These are phyloP conservation scores for Yoshiicerus persimilis DNA, from an alignment of 1,140 invertebrate species.

Conservation along the genomic window DNA sequence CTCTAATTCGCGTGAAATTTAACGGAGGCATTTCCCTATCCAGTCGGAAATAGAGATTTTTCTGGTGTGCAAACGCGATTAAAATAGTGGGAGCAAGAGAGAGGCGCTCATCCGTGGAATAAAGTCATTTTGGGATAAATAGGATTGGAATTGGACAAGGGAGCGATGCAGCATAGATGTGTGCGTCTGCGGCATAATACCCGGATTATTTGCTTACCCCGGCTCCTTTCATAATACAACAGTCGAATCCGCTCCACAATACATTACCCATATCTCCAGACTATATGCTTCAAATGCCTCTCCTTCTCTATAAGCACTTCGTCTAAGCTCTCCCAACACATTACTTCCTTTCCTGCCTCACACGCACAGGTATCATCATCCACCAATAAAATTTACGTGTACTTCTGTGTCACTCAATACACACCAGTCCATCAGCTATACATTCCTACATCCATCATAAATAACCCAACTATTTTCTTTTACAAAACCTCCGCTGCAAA, in stretches of 20 bases:
- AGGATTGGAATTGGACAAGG: slow-evolving; percentile 49
- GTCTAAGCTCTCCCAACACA: too few species aligned
- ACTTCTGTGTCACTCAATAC: too few species aligned
- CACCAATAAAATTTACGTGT: too few species aligned
- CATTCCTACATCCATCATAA: too few species aligned
- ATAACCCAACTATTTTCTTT: too few species aligned
- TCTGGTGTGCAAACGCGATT: slow-evolving; percentile 45
- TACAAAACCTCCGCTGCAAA: too few species aligned
- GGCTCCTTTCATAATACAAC: slow-evolving; percentile 37
- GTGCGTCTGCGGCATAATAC: slow-evolving; percentile 45
- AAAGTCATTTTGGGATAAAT: slow-evolving; percentile 51
- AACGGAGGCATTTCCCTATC: slow-evolving; percentile 48
- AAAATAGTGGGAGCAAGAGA: slow-evolving; percentile 41
- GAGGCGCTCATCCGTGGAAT: slow-evolving; percentile 49
- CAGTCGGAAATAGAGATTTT: slow-evolving; percentile 48
- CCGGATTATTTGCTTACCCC: slow-evolving; percentile 45
- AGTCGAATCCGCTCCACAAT: neutral
- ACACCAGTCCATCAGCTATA: too few species aligned
- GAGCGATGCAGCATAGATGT: slow-evolving; percentile 35
- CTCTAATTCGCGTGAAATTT: slow-evolving; percentile 51
- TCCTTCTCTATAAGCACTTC: neutral
- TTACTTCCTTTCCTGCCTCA: too few species aligned
- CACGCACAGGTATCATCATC: too few species aligned
- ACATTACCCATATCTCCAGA: neutral
- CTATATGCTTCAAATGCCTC: neutral